These are phyloP conservation scores for Clupea harengus DNA, from an alignment of 2,113 vertebrate genomes.

Conservation along the genomic window DNA sequence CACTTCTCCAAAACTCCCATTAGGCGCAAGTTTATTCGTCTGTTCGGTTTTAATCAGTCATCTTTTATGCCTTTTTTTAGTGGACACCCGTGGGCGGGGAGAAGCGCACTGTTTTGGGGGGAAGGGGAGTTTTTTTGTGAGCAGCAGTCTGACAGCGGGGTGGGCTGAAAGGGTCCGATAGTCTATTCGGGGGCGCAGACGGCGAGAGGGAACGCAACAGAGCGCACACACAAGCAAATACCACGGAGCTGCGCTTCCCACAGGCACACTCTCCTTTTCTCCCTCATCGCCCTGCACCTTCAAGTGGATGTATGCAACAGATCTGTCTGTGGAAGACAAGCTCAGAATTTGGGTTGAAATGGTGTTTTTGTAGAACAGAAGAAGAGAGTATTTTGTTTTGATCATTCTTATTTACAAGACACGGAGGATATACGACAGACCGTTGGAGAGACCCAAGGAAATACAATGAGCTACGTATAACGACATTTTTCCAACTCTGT, in stretches of 20 bases:
- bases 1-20: conserved; percentile 57
- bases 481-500: neutral
- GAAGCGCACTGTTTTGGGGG: conserved; percentile 68
- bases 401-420: neutral
- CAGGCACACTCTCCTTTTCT: conserved; percentile 47
- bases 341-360: neutral
- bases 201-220: conserved; percentile 41
- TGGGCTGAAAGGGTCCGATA: conserved; percentile 58
- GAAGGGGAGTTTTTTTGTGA: conserved; percentile 59
- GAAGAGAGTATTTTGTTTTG: neutral
- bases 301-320: conserved; percentile 57
- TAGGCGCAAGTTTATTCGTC: conserved; percentile 31
- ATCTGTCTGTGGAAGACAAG: conserved; percentile 36
- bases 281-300: conserved; percentile 48
- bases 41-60: conserved; percentile 52
- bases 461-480: conserved; percentile 16
- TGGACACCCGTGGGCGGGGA: conserved; percentile 70
- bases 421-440: conserved; percentile 6
- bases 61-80: conserved; percentile 56
- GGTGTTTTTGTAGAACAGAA: neutral
- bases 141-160: conserved; percentile 72
- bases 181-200: conserved; percentile 63
- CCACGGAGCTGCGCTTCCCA: conserved; percentile 60
- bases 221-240: conserved; percentile 26
- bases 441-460: conserved; percentile 10